Conservation (phyloP, 1,140 invertebrate genomes). For the Drosophila pruinosa region DNA sequence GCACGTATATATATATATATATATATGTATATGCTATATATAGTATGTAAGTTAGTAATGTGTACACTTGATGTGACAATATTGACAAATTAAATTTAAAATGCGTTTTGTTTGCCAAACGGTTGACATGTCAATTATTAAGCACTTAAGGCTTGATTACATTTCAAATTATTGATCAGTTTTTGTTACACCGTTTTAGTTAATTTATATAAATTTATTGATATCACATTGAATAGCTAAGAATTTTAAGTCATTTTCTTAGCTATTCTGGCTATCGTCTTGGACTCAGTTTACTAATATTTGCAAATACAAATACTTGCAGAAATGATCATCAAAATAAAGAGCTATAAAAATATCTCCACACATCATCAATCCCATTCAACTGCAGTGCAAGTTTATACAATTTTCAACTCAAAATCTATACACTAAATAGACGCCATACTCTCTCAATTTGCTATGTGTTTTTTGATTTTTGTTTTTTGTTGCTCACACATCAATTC, state of each 20-base stretch:
- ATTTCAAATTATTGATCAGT: constrained; percentile 63
- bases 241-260: no score
- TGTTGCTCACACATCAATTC: constrained; percentile 8
- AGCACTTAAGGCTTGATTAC: constrained; percentile 68
- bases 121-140: constrained; percentile 70
- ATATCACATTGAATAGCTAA: no score
- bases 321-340: no score
- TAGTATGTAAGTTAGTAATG: constrained; percentile 10
- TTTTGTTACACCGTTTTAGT: neutral
- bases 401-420: neutral
- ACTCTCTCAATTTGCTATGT: neutral
- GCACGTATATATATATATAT: neutral
- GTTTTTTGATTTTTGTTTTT: neutral
- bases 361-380: no score
- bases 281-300: no score
- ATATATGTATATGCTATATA: neutral
- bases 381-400: no score
- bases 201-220: neutral
- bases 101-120: constrained; percentile 63
- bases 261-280: no score
- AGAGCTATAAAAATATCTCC: no score
- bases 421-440: neutral
- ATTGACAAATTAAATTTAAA: constrained; percentile 62
- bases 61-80: constrained; percentile 33
- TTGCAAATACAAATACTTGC: no score